These are phyloP conservation scores for Nematolebias whitei DNA, from an alignment of 2,113 vertebrate species.

Conservation along the genomic window DNA sequence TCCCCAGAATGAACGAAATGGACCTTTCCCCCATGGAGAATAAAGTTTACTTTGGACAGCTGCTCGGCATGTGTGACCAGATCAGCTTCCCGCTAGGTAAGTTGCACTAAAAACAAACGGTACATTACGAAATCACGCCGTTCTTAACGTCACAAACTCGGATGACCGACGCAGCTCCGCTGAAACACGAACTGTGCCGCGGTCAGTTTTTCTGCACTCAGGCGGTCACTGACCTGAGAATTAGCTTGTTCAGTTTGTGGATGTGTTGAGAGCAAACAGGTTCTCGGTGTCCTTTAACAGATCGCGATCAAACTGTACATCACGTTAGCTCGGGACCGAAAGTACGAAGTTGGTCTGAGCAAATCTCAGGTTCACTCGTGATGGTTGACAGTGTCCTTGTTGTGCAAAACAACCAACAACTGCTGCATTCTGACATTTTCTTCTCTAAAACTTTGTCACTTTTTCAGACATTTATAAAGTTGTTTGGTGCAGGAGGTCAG, in stretches of 20 bases:
- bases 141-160: constrained; percentile 31
- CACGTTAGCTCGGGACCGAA: background rate
- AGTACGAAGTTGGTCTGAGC: background rate
- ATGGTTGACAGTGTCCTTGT: too few species aligned
- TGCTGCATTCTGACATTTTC: too few species aligned
- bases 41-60: constrained; percentile 94
- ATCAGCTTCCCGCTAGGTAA: constrained; percentile 95
- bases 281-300: background rate
- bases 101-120: constrained; percentile 50
- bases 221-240: constrained; percentile 5
- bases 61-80: constrained; percentile 98
- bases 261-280: constrained; percentile 18
- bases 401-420: too few species aligned
- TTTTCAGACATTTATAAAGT: too few species aligned
- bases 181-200: background rate
- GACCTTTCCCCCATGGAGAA: constrained; percentile 85
- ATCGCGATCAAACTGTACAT: background rate
- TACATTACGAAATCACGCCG: constrained; percentile 2
- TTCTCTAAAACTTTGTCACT: too few species aligned
- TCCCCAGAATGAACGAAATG: constrained; percentile 93
- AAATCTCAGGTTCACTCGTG: too few species aligned
- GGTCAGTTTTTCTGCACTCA: background rate
- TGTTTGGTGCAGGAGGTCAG: too few species aligned
- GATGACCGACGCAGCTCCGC: background rate
- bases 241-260: background rate